phyloP scores from a whole-genome alignment of 2,113 vertebrate genomes.

The Paracanthobrama guichenoti region DNA sequence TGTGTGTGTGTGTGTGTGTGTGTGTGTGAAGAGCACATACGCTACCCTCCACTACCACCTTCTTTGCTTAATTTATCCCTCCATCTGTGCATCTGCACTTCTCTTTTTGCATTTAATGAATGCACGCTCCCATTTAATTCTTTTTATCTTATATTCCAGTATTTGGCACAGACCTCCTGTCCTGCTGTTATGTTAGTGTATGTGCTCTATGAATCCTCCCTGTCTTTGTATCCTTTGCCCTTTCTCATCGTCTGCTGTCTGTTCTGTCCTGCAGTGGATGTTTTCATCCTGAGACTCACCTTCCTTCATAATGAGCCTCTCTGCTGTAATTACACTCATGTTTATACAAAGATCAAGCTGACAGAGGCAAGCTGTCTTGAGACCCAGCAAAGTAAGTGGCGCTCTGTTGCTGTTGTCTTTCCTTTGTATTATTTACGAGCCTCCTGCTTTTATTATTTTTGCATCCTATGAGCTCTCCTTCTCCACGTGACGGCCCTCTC shows the following conservation, averaged over 20 bases:
- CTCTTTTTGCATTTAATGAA: background rate
- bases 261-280: background rate
- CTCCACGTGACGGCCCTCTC: background rate
- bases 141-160: background rate
- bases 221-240: background rate
- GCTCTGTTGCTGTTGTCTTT: background rate
- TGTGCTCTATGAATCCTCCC: background rate
- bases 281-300: background rate
- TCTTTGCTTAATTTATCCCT: background rate
- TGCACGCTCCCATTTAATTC: background rate
- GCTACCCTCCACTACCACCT: background rate
- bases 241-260: background rate
- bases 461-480: background rate
- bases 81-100: background rate
- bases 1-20: background rate
- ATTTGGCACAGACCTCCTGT: slow-evolving; percentile 13
- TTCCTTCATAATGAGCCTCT: background rate
- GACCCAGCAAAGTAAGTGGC: background rate
- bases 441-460: background rate
- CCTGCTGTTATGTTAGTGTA: slow-evolving; percentile 7
- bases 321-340: slow-evolving; percentile 33
- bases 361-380: background rate
- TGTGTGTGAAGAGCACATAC: background rate
- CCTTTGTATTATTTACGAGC: background rate
- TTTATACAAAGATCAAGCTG: slow-evolving; percentile 37